Evolutionary conservation across 2,113 vertebrate species (phyloP).

Genomic region (Edolisoma coerulescens): DNA sequence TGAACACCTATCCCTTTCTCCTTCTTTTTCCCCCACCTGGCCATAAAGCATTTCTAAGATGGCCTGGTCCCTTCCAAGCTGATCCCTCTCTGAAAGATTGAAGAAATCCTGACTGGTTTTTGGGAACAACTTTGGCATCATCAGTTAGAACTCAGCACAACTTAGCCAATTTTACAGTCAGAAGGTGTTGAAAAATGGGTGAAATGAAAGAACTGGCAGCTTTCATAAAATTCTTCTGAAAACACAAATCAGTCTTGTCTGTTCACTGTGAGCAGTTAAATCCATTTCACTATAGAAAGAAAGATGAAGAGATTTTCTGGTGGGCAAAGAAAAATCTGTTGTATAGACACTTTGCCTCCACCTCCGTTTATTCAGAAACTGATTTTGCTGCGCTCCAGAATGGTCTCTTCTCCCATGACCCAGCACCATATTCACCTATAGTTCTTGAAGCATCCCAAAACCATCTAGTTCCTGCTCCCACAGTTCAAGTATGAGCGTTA

Average conservation of each 20-base stretch:
- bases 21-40: background rate
- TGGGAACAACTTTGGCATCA: background rate
- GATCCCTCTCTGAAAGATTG: background rate
- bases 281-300: background rate
- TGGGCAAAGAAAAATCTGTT: background rate
- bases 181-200: background rate
- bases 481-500: background rate
- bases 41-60: background rate
- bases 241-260: slow-evolving; percentile 6
- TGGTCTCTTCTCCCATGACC: background rate
- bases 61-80: background rate
- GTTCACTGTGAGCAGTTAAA: background rate
- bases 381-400: background rate
- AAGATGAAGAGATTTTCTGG: background rate
- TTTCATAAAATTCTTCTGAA: slow-evolving; percentile 7
- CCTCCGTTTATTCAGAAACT: background rate
- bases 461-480: background rate
- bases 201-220: slow-evolving; percentile 11
- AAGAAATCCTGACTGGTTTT: background rate
- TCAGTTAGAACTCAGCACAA: background rate
- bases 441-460: background rate
- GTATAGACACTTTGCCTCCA: background rate
- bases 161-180: background rate
- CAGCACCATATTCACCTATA: background rate
- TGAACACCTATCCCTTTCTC: background rate